Base-by-base conservation (phyloP, 2,888 invertebrate species). In the Asteroscopus sphinx region DNA sequence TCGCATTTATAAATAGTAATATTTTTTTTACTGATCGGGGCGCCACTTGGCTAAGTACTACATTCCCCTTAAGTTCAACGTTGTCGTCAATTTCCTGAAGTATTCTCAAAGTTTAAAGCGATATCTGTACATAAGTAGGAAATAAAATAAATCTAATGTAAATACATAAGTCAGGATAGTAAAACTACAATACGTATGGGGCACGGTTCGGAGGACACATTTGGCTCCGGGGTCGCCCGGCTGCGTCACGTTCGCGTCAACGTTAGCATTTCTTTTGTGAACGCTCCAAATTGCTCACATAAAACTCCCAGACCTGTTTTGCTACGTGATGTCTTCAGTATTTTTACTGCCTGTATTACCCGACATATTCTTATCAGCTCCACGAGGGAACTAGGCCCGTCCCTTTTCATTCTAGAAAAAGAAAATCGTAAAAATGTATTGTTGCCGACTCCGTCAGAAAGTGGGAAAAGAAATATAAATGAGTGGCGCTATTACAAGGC, bases 181-280 rank as follows among this genome's bases (percentile, higher is more conserved):
- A 76, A 75, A 76, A 76, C 74, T 71, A 60, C 54, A 64, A 58
- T 59, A 56, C 58, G 57, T 49, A 68, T 62, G 52, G 56, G 60
- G 54, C 58, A 69, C 53, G 74, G 66, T 64, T 55, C 56, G 57
- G 61, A 61, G 56, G 68, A 74, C 68, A 71, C 68, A 72, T 77
- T 76, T 66, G 73, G 71, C 65, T 59, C 71, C 49, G 75, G 76
- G 75, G 68, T 69, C 76, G 71, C 69, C 61, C 77, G 77, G 77
- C 80, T 68, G 76, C 79, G 85, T 88, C 90, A 90, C 90, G 91
- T 90, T 81, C 85, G 76, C 83, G 77, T 79, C 86, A 76, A 82
- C 86, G 89, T 87, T 88, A 87, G 89, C 92, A 89, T 91, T 93
- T 93, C 93, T 92, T 92, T 93, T 93, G 93, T 93, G 89, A 89